A percentile compares a stretch with the other conserved stretches of the same genome.
These are phyloP conservation scores for Notarius quadriscutis DNA, from an alignment of 2,113 vertebrate genomes.

Conservation along the genomic window DNA sequence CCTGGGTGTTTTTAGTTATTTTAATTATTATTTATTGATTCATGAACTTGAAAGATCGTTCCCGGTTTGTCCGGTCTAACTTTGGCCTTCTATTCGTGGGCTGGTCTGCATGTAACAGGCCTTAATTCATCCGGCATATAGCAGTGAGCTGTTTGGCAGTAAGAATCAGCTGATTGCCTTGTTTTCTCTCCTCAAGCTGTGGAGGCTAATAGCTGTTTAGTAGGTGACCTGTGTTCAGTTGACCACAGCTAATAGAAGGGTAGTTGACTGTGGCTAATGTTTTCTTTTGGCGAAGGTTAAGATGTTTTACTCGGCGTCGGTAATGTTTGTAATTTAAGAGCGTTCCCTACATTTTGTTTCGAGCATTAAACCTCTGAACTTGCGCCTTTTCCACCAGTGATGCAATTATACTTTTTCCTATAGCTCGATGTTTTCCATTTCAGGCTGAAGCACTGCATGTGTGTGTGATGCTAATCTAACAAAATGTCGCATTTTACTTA, in stretches of 20 bases:
- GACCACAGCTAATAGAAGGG: constrained; percentile 49
- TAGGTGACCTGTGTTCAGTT: constrained; percentile 49
- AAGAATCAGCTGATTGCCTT: not conserved
- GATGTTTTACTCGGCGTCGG: constrained; percentile 7
- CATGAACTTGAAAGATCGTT: constrained; percentile 14
- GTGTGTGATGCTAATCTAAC: constrained; percentile 7
- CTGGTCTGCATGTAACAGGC: not conserved
- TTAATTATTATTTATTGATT: not conserved
- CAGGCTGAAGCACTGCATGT: not conserved
- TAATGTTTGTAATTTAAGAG: constrained; percentile 28
- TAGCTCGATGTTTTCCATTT: constrained; percentile 3
- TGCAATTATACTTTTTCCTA: not conserved
- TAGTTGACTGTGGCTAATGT: constrained; percentile 57
- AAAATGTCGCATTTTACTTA: constrained; percentile 11
- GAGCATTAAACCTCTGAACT: not conserved
- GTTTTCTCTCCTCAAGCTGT: constrained; percentile 9
- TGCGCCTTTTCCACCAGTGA: not conserved
- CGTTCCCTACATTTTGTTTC: not conserved
- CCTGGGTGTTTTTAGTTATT: not conserved
- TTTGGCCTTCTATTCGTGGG: not conserved
- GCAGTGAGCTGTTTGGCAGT: not conserved
- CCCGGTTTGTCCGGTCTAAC: not conserved
- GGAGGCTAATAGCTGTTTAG: constrained; percentile 46
- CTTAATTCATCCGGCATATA: not conserved
- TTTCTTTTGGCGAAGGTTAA: constrained; percentile 45